Percentiles rank a stretch among this genome's conserved stretches.
Conservation (phyloP, 2,797 vertebrate genomes). For the Vipera latastei region DNA sequence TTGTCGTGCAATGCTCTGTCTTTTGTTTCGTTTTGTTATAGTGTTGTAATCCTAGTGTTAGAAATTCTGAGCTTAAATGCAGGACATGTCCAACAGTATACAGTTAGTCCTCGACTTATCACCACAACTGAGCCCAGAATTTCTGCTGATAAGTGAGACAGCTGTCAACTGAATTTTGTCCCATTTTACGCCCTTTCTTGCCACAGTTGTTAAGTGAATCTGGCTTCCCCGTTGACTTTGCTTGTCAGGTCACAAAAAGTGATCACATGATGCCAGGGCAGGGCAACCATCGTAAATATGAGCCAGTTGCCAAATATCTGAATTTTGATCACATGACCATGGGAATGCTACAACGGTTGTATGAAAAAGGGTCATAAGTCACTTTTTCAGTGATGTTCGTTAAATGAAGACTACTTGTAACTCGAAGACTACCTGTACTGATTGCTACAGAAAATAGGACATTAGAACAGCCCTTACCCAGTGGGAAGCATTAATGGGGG, state of each 20-base stretch:
- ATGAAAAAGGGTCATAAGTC: neutral
- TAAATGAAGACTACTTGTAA: neutral
- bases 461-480: neutral
- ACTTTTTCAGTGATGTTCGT: neutral
- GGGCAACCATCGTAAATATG: neutral
- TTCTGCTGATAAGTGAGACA: neutral
- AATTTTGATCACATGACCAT: neutral
- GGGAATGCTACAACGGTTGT: neutral
- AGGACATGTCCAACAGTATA: neutral
- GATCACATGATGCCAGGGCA: neutral
- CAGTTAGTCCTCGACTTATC: neutral
- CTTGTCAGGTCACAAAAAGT: neutral
- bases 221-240: neutral
- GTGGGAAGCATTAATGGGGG: neutral
- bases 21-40: neutral
- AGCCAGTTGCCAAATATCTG: neutral
- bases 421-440: neutral
- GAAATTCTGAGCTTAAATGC: neutral
- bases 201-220: neutral
- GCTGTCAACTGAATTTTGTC: neutral
- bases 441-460: neutral
- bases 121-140: neutral
- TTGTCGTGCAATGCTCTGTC: neutral
- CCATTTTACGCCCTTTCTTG: neutral
- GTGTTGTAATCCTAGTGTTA: neutral